Evolutionary conservation across 2,797 vertebrate genomes (phyloP).

Genomic region (Acridotheres tristis): DNA sequence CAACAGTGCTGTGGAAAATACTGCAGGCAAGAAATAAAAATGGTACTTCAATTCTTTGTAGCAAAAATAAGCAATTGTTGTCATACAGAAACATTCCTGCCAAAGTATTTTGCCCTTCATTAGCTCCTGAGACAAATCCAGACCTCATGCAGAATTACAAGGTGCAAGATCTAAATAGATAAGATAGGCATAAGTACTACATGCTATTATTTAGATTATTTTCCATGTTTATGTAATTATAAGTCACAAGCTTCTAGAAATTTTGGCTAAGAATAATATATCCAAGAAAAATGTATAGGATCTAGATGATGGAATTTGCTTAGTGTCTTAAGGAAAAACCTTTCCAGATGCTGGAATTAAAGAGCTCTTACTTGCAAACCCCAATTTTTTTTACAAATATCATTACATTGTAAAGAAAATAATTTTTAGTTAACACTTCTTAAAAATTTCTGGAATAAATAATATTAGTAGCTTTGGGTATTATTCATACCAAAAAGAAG

Average conservation of each 20-base stretch:
- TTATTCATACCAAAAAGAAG: background rate
- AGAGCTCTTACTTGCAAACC: background rate
- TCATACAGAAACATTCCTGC: background rate
- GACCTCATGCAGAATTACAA: background rate
- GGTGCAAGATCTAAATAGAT: background rate
- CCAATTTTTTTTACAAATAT: background rate
- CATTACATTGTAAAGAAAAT: background rate
- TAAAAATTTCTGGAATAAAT: background rate
- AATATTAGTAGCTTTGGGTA: background rate
- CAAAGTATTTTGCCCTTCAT: conserved; percentile 16
- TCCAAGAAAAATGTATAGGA: background rate
- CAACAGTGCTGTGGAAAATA: conserved; percentile 19
- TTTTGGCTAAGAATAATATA: background rate
- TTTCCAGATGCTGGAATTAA: background rate
- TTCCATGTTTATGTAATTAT: background rate
- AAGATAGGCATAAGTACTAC: background rate
- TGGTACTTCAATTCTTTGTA: background rate
- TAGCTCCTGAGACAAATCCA: conserved; percentile 40
- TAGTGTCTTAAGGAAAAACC: background rate
- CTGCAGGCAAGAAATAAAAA: conserved; percentile 13
- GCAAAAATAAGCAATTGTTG: background rate
- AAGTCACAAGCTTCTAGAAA: background rate
- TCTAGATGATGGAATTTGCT: background rate
- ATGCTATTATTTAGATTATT: background rate
- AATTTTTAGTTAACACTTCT: background rate